Base-by-base conservation (phyloP, 2,797 vertebrate species). In the Myotis daubentonii region DNA sequence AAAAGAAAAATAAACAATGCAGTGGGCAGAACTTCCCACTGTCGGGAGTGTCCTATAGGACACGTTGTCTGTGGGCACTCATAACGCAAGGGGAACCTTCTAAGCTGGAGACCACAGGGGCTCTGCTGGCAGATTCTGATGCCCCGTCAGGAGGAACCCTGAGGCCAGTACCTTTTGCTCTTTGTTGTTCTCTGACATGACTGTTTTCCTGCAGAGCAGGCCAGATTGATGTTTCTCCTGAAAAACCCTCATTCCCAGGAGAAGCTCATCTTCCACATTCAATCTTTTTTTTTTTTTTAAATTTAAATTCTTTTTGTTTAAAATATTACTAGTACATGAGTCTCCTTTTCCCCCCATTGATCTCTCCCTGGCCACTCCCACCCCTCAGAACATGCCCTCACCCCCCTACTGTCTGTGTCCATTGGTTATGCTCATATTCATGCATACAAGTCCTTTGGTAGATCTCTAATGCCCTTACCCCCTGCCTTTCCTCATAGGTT, bases 1-100 rank as follows among this genome's bases (percentile, higher is more conserved):
- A 91, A 47, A 75, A 62, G 62, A 79, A 93, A 96, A 93, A 96
- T 89, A 89, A 95, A 94, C 60, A 94, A 62, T 20, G 78, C 47
- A 70, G 76, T 36, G n/a, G 44, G 78, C 90, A 66, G 49, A 57
- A 83, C 80, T 36, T 33, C 38, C 44, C 7, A 4, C 8, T 11
- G 44, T 22, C 0, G 51, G 33, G 25, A 57, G 5, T 30, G 20
- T 51, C 88, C 57, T 33, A 2, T 2, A n/a, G 89, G 36, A 44
- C 17, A 8, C 1, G 0, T 17, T 33, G 19, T 57, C 53, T 41
- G 3, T 36, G 75, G 55, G 13, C 5, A 15, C 22, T 79, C 44
- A 51, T 0, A 33, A 30, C 12, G 36, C 71, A n/a, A 13, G 2
- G 0, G 22, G 3, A 23, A 4, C n/a, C 16, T 36, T 80, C 75